Evolutionary conservation across 2,113 vertebrate genomes (phyloP), one percentile per base, ranked within the genome.

Genomic region (Marcusenius ussheri): DNA sequence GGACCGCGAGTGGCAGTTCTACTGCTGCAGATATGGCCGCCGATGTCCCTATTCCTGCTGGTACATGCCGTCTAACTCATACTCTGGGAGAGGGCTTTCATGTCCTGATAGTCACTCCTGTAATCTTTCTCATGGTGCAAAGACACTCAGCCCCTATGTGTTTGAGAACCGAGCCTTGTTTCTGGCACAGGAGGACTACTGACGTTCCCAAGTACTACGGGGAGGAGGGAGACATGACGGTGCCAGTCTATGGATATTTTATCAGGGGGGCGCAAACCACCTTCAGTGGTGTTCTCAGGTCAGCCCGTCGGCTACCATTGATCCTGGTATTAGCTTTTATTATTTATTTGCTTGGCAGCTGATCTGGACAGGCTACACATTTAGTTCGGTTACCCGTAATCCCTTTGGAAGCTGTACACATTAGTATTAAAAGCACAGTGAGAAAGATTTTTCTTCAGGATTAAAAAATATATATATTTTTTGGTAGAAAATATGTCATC

Each of bases 1-100:
- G 89, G 98, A 99, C 92, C 96, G 98, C 0, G 98, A 99, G 91
- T 99, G 98, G 98, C 97, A 98, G 89, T 99, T 99, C 92, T 99
- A 97, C 94, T 99, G 98, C 94, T 99, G 98, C 91, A 97, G 96
- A 50, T 99, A 98, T 0, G 96, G 95, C 91, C 96, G 95, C 91
- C 96, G 96, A 31, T 99, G 98, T 84, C 97, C 98, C 0, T 99
- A 99, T 89, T 96, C 97, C 80, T 99, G 98, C 96, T 97, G 98
- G 98, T 99, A 94, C 91, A 98, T 95, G 19, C n/a, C 84, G 8
- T 87, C 83, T 17, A 49, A n/a, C 19, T 47, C 42, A 5, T 47
- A 46, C 83, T 15, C 31, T 39, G 70, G 2, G 70, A 77, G 70
- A 1, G 31, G 35, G 15, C 13, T 39, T 77, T 39, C 15, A 3